Conservation (phyloP, 2,797 vertebrate species). For the Cuculus canorus region DNA sequence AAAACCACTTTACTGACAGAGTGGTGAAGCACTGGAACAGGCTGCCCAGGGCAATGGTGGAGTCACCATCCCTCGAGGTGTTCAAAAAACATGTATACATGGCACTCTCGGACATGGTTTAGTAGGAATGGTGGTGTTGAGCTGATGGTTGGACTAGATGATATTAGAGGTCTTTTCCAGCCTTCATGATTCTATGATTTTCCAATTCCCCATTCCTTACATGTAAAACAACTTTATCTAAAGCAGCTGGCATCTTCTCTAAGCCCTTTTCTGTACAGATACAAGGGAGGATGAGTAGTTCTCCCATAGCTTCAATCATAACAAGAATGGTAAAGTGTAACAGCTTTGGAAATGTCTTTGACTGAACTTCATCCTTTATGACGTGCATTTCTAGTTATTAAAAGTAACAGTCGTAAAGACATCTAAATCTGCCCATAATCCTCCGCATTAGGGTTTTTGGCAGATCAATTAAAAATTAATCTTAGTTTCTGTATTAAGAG, state of each 20-base stretch:
- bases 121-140: no score
- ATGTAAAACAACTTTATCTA: not conserved
- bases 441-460: not conserved
- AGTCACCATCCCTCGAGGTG: no score
- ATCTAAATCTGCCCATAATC: not conserved
- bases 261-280: not conserved
- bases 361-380: not conserved
- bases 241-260: not conserved
- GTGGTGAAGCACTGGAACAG: no score
- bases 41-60: no score
- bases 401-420: not conserved
- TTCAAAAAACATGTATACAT: no score
- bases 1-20: no score
- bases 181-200: not conserved
- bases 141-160: no score
- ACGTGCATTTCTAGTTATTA: not conserved
- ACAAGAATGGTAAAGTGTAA: not conserved
- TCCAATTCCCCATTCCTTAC: not conserved
- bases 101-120: no score
- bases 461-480: not conserved
- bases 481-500: not conserved
- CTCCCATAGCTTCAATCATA: not conserved
- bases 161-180: no score
- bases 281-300: no score
- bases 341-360: not conserved